Evolutionary conservation across 2,888 invertebrate species (phyloP), one percentile per base, ranked within the genome.

Genomic region (Erebia palarica): DNA sequence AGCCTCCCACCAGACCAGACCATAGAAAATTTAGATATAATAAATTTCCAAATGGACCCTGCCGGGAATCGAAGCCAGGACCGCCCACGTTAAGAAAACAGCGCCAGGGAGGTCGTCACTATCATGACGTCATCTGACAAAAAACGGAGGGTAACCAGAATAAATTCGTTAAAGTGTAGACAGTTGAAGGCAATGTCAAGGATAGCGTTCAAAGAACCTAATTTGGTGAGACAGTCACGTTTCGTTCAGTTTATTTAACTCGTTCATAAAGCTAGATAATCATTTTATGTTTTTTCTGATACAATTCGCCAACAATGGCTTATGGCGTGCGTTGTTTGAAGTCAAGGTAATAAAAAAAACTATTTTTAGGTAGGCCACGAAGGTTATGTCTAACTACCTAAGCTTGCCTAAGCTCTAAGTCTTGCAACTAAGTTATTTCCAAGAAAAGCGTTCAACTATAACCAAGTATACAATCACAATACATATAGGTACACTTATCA

Each of bases 151-250:
- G 61, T 59, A 47, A 44, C 21, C 58, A 57, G 58, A 73, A 60
- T 65, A 68, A 70, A 70, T 70, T 68, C 60, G 65, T 65, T 68
- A 70, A 68, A 55, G 53, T 70, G 60, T 36, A 42, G 11, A 51
- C 18, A n/a, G 47, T 67, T 65, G 67, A 58, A 68, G 67, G 70
- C 47, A 70, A 64, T 68, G 64, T 64, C 73, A 73, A 73, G 73
- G 73, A 65, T 60, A 64, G 44, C 55, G 47, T 36, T 16, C 58
- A 63, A 65, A 60, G 65, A 72, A 44, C 64, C 27, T 16, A n/a
- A 67, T 64, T 73, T 60, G 13, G 69, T 64, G 64, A 44, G 70
- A 67, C 53, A 64, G 70, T 70, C 73, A 73, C 73, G 73, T 70
- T 65, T 59, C 53, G 53, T 70, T 49, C 66, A 67, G 63, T 72